Evolutionary conservation across 2,888 invertebrate genomes (phyloP).

Genomic region (Drosophila infuscata): DNA sequence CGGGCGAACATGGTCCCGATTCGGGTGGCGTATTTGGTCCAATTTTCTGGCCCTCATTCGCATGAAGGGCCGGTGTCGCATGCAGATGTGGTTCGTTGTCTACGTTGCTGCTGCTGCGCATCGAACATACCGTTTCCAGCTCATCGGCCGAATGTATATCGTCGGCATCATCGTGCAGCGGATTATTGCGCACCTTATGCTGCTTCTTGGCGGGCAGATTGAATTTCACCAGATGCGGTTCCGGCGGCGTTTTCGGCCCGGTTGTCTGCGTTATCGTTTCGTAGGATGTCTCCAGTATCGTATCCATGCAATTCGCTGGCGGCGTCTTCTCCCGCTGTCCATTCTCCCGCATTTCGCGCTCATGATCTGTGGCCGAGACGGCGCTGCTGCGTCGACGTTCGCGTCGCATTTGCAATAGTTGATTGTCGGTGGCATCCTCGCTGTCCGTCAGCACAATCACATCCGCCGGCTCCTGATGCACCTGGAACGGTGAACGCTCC

Average conservation of each 20-base stretch:
- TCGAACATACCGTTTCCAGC: slow-evolving; percentile 61
- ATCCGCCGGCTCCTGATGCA: slow-evolving; percentile 92
- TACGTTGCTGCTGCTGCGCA: slow-evolving; percentile 50
- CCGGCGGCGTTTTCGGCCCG: slow-evolving; percentile 91
- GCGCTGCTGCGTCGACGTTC: slow-evolving; percentile 59
- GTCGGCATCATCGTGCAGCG: slow-evolving; percentile 86
- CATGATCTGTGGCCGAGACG: slow-evolving; percentile 47
- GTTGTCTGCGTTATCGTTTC: slow-evolving; percentile 83
- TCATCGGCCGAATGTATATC: slow-evolving; percentile 75
- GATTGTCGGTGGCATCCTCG: slow-evolving; percentile 86
- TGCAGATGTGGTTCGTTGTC: slow-evolving; percentile 43
- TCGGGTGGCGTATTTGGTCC: slow-evolving; percentile 91
- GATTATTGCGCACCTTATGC: slow-evolving; percentile 88
- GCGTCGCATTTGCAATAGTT: slow-evolving; percentile 36
- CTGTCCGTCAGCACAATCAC: slow-evolving; percentile 94
- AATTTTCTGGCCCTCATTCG: slow-evolving; percentile 85
- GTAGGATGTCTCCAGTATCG: slow-evolving; percentile 83
- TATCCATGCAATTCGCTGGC: slow-evolving; percentile 70
- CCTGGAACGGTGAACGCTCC: slow-evolving; percentile 93
- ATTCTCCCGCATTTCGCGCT: slow-evolving; percentile 62
- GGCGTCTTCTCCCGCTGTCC: slow-evolving; percentile 82
- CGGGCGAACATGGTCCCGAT: slow-evolving; percentile 90
- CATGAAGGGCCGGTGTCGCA: slow-evolving; percentile 26
- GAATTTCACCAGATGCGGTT: slow-evolving; percentile 88
- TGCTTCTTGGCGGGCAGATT: slow-evolving; percentile 86